Percentiles rank a stretch among this genome's conserved stretches.
phyloP scores from a whole-genome alignment of 2,797 vertebrate genomes.

The Sebastes kiyomatsui region DNA sequence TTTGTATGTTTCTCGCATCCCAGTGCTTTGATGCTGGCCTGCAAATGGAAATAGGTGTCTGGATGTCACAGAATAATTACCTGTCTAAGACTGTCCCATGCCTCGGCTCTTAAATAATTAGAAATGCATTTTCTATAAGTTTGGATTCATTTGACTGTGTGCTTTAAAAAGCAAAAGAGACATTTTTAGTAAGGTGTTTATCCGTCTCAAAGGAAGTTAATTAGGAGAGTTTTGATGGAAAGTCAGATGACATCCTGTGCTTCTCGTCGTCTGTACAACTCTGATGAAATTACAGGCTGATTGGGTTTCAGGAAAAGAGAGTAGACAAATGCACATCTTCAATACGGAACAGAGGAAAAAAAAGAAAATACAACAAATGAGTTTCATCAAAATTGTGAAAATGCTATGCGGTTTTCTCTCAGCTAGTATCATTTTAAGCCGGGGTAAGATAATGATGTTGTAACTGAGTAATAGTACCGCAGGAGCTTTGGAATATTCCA shows the following conservation, averaged over 20 bases:
- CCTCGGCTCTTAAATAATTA: conserved; percentile 29
- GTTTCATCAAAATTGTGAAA: conserved; percentile 57
- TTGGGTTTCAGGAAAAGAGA: conserved; percentile 41
- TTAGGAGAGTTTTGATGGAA: conserved; percentile 47
- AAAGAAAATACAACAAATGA: conserved; percentile 48
- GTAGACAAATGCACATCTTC: conserved; percentile 37
- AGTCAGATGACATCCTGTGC: conserved; percentile 39
- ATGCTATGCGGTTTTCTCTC: conserved; percentile 35
- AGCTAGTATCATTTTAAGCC: conserved; percentile 47
- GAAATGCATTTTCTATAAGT: conserved; percentile 20
- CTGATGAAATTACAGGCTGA: conserved; percentile 49
- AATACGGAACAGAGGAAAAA: conserved; percentile 5
- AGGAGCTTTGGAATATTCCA: conserved; percentile 49
- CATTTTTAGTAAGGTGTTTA: conserved; percentile 34
- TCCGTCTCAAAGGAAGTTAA: conserved; percentile 32
- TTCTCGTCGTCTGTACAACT: conserved; percentile 34
- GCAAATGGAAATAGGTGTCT: conserved; percentile 70
- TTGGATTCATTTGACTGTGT: conserved; percentile 11
- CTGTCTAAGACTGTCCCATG: conserved; percentile 41
- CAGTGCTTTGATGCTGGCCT: conserved; percentile 68
- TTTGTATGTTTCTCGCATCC: conserved; percentile 56
- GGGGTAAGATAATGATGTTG: conserved; percentile 59
- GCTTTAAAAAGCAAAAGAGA: conserved; percentile 20
- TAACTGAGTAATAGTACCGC: conserved; percentile 49
- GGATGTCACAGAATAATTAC: conserved; percentile 70